Conservation (phyloP, 2,113 vertebrate genomes). For the Rhipidura dahli region DNA sequence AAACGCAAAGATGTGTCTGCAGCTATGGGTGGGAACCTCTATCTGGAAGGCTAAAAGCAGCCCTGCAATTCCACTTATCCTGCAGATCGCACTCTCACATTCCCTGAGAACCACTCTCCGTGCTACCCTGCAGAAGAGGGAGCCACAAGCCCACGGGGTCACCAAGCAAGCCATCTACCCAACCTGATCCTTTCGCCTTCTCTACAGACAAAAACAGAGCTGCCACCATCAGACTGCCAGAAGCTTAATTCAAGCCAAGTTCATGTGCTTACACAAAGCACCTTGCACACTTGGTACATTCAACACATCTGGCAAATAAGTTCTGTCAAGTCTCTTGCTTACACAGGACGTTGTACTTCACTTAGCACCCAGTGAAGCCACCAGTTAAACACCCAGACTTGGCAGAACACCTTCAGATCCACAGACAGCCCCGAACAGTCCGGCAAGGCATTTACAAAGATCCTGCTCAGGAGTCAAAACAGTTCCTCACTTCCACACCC, state of each 20-base stretch:
- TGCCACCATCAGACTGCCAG: background rate
- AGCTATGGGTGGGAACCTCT: background rate
- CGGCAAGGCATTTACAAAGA: background rate
- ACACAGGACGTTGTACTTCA: accelerated
- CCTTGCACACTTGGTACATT: background rate
- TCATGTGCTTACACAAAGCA: background rate
- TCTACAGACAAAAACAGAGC: background rate
- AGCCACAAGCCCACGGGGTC: accelerated
- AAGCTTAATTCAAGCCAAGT: background rate
- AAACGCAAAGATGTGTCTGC: background rate
- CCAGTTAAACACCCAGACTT: background rate
- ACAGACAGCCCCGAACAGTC: background rate
- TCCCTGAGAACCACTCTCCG: accelerated
- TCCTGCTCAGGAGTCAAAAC: background rate
- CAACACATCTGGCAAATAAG: background rate
- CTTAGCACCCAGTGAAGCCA: background rate
- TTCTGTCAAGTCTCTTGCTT: background rate
- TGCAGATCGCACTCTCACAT: background rate
- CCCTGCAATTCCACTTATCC: background rate
- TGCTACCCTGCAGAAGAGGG: accelerated
- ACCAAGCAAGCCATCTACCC: background rate
- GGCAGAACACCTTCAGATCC: background rate
- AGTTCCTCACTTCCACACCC: background rate
- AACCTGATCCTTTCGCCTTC: background rate
- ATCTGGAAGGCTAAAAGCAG: background rate